Base-by-base conservation (phyloP, 1,140 invertebrate genomes). In the Sweltsa coloradensis region DNA sequence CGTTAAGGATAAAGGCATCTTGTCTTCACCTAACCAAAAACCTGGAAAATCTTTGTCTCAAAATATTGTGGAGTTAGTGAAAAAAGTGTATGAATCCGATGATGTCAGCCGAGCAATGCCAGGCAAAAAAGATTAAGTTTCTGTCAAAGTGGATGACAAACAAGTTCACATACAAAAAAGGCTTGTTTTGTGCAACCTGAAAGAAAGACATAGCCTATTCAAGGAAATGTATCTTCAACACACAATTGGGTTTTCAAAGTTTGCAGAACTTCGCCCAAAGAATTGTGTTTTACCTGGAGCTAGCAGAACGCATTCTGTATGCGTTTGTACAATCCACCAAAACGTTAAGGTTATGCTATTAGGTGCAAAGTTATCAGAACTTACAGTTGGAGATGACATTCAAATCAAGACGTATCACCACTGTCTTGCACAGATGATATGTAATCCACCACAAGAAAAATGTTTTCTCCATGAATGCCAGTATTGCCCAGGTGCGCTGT, bases 321-420 rank as follows among this genome's bases (percentile, higher is more conserved):
- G 51, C 31, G 51, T 52, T 18, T 53, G 51, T 26, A 18, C 45
- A 31, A 46, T 41, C 23, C 51, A 50, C 36, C 51, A 51, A 29
- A 53, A 53, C 36, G 25, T 53, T 5, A 53, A 53, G 40, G 16
- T 53, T 6, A 53, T 50, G 51, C 47, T 53, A 16, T 19, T 16
- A 41, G 34, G 34, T 18, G 34, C 34, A 5, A 47, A 41, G 27
- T 25, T 21, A 29, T 29, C 26, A 26, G 19, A 11, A 40, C 21
- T 47, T 14, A 47, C 45, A 22, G 22, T 18, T n/a, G 21, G 36
- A 13, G 34, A 47, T 40, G 34, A 23, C 13, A 47, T n/a, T n/a
- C n/a, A n/a, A n/a, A n/a, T n/a, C n/a, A n/a, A n/a, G n/a, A n/a
- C 34, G n/a, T 47, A 41, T 37, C 23, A 47, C 19, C 24, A 47